phyloP scores from a whole-genome alignment of 2,113 vertebrate species.

The Baryphthengus martii region DNA sequence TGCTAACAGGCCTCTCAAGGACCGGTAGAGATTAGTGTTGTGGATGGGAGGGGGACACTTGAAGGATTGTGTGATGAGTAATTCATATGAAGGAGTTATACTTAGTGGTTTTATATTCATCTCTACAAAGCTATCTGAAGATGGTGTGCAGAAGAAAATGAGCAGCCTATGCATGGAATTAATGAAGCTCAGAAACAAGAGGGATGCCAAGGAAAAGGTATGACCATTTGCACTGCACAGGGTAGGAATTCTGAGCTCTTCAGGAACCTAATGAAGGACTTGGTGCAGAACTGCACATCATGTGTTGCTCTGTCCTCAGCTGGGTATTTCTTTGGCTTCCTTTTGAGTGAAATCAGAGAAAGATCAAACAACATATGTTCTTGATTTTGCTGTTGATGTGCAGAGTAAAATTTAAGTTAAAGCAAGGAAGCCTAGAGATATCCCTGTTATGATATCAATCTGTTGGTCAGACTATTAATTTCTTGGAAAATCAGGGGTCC shows the following conservation, averaged over 20 bases:
- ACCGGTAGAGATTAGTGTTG: background rate
- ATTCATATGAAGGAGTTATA: background rate
- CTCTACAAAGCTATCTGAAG: conserved; percentile 83
- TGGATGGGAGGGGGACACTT: accelerated
- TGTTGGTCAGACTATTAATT: background rate
- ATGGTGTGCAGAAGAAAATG: conserved; percentile 86
- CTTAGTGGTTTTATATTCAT: background rate
- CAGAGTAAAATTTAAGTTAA: background rate
- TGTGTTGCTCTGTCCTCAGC: background rate
- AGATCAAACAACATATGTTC: background rate
- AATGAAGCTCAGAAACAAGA: conserved; percentile 85
- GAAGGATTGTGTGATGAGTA: background rate
- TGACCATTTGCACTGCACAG: background rate
- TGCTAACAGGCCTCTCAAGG: accelerated
- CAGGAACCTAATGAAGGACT: background rate
- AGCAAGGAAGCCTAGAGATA: background rate
- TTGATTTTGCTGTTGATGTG: background rate
- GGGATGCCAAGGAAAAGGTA: conserved; percentile 86
- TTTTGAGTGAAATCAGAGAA: background rate
- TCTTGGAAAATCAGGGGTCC: background rate
- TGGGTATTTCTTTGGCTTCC: background rate
- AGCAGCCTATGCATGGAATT: conserved; percentile 85
- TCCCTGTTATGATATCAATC: background rate
- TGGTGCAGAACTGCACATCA: background rate
- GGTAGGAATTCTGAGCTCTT: background rate